phyloP scores from a whole-genome alignment of 2,113 vertebrate genomes.

The Neofelis nebulosa region DNA sequence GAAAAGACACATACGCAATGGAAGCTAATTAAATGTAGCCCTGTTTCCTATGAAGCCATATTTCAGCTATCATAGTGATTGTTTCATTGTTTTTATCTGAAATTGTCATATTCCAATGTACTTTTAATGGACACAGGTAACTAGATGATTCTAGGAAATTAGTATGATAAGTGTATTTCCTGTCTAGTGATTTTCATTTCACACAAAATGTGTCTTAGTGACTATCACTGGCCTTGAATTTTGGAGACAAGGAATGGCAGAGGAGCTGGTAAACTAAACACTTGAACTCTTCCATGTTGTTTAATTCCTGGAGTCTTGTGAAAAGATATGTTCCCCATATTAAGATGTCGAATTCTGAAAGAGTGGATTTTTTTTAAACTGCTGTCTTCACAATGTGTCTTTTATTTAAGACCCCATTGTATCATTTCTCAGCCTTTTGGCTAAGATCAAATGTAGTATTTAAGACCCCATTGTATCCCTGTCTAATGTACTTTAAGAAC shows the following conservation, averaged over 20 bases:
- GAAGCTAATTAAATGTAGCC: constrained; percentile 70
- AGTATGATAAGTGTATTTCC: constrained; percentile 56
- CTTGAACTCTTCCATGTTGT: constrained; percentile 60
- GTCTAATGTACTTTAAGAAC: constrained; percentile 62
- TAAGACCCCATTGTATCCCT: constrained; percentile 54
- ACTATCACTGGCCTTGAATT: constrained; percentile 57
- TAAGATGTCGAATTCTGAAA: constrained; percentile 41
- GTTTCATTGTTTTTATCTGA: constrained; percentile 70
- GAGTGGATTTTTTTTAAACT: background rate
- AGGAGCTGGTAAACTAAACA: constrained; percentile 54
- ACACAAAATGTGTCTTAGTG: constrained; percentile 18
- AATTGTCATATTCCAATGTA: constrained; percentile 57
- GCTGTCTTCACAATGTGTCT: constrained; percentile 42
- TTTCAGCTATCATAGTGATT: constrained; percentile 72
- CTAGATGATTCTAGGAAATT: constrained; percentile 59
- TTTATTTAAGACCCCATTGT: constrained; percentile 37
- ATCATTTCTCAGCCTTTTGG: too few relatives aligned
- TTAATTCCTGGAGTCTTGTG: constrained; percentile 57
- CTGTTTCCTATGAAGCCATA: constrained; percentile 85
- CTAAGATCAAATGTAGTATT: background rate
- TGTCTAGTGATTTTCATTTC: constrained; percentile 65
- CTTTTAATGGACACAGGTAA: constrained; percentile 60
- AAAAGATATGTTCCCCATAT: constrained; percentile 56
- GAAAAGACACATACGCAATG: constrained; percentile 46
- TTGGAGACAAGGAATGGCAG: constrained; percentile 64